Percentiles rank a stretch among this genome's conserved stretches.
Evolutionary conservation across 2,113 vertebrate genomes (phyloP).

Genomic region (Cryptotis parvus): DNA sequence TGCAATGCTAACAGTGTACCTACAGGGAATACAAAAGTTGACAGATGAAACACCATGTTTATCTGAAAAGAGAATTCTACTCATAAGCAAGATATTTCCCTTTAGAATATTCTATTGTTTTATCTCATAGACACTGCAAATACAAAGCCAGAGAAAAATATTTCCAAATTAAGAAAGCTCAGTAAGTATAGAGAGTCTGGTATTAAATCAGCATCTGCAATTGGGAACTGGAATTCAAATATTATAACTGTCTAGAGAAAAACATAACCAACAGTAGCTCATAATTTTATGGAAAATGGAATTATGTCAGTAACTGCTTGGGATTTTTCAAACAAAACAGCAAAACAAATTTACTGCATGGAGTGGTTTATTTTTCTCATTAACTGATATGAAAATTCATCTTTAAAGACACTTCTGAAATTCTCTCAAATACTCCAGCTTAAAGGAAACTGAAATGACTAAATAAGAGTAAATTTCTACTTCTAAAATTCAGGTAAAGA

Average conservation of each 20-base stretch:
- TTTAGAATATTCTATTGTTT: conserved; percentile 46
- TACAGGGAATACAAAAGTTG: conserved; percentile 18
- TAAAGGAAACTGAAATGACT: background rate
- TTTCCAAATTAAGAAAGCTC: conserved; percentile 57
- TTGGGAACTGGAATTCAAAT: conserved; percentile 56
- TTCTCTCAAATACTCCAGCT: conserved; percentile 15
- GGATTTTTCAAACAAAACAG: conserved; percentile 45
- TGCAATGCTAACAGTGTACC: background rate
- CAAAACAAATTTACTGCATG: conserved; percentile 61
- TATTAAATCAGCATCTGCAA: background rate
- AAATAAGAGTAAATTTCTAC: conserved; percentile 53
- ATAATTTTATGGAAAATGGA: conserved; percentile 49
- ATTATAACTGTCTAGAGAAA: conserved; percentile 57
- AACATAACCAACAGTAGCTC: conserved; percentile 46
- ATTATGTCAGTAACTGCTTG: conserved; percentile 25
- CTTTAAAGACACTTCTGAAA: conserved; percentile 52
- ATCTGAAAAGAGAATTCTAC: conserved; percentile 44
- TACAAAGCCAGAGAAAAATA: conserved; percentile 56
- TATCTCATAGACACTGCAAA: conserved; percentile 46
- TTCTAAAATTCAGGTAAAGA: conserved; percentile 62
- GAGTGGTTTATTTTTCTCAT: conserved; percentile 61
- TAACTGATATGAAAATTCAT: conserved; percentile 66
- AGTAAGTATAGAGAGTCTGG: background rate
- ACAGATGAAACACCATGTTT: conserved; percentile 23
- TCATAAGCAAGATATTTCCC: conserved; percentile 58